These are phyloP conservation scores for Megaceryle torquata DNA, from an alignment of 2,113 vertebrate genomes.

Conservation along the genomic window DNA sequence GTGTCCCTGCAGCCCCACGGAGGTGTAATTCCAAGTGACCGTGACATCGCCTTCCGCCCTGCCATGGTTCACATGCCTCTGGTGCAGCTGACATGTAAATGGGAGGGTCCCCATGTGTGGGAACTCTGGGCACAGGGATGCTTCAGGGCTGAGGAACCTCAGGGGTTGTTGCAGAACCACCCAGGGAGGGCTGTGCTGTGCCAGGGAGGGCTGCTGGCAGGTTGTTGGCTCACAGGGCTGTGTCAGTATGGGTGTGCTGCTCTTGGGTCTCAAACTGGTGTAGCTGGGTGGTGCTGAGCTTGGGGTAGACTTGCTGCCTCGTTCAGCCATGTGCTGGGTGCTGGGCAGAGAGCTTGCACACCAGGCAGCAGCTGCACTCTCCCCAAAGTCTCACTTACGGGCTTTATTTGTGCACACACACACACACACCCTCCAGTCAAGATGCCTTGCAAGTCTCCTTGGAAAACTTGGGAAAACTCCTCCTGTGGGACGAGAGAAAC, in stretches of 20 bases:
- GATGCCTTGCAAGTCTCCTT: neutral
- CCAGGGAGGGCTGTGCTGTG: neutral
- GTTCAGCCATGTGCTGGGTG: rapidly evolving
- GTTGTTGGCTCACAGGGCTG: neutral
- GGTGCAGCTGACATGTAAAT: neutral
- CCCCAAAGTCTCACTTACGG: neutral
- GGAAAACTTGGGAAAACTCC: neutral
- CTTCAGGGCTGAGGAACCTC: neutral
- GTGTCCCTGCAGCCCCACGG: neutral
- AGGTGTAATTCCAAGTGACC: neutral
- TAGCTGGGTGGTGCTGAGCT: neutral
- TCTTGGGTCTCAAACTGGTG: neutral
- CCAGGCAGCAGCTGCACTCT: neutral
- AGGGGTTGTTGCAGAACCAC: neutral
- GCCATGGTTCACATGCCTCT: rapidly evolving
- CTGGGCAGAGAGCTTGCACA: neutral
- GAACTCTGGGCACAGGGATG: rapidly evolving
- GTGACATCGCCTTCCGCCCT: rapidly evolving
- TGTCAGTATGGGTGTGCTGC: neutral
- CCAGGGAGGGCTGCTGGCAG: neutral
- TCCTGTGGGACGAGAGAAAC: neutral
- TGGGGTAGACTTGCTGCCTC: neutral
- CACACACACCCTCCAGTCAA: neutral
- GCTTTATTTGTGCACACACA: neutral
- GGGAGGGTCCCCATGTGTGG: rapidly evolving